phyloP scores from a whole-genome alignment of 2,113 vertebrate species.

The Aythya baeri region DNA sequence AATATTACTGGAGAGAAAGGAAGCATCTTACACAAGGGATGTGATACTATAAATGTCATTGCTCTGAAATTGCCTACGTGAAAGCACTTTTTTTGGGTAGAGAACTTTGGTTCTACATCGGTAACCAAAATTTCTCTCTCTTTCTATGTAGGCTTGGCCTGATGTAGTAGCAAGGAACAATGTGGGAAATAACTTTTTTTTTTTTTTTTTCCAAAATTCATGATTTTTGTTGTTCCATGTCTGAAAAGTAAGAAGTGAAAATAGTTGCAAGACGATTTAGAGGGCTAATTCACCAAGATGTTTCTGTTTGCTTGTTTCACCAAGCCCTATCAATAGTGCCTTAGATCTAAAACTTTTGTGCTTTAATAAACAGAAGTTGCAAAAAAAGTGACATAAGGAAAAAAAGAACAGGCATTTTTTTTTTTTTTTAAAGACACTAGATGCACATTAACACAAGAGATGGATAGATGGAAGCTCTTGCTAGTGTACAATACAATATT shows the following conservation, averaged over 20 bases:
- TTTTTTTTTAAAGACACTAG: neutral
- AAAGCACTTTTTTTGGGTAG: neutral
- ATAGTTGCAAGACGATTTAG: neutral
- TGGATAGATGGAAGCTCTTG: too few relatives aligned
- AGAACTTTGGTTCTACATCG: neutral
- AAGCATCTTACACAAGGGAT: neutral
- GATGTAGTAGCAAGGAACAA: neutral
- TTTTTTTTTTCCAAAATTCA: neutral
- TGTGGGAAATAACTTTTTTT: neutral
- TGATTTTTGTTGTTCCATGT: neutral
- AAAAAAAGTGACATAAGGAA: neutral
- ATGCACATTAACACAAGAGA: neutral
- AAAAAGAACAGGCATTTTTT: neutral
- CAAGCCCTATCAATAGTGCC: neutral
- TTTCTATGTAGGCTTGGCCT: neutral
- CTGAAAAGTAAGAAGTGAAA: neutral
- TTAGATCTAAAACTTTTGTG: neutral
- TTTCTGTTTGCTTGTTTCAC: neutral
- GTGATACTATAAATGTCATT: neutral
- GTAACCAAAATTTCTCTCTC: neutral
- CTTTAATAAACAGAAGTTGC: neutral
- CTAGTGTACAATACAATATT: neutral
- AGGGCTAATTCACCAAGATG: fast-evolving
- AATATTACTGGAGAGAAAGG: neutral
- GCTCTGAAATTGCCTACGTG: neutral